phyloP scores from a whole-genome alignment of 2,888 invertebrate species.

The Chironomus riparius region DNA sequence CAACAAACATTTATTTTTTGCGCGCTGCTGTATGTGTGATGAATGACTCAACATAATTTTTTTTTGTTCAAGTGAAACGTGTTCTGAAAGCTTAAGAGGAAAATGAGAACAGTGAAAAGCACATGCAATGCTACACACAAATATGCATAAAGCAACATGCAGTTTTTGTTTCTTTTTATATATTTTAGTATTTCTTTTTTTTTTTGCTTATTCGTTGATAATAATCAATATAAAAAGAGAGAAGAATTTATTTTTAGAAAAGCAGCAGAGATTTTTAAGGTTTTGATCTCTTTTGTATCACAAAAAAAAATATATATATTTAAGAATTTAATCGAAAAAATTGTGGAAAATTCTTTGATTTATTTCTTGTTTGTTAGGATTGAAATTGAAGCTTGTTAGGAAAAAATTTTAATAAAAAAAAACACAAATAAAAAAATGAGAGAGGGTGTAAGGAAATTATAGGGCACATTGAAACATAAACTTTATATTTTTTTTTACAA shows the following conservation, averaged over 20 bases:
- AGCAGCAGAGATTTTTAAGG: not conserved
- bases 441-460: too few species aligned
- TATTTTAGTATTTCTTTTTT: too few species aligned
- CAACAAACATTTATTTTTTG: not conserved
- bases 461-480: too few species aligned
- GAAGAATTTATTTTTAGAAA: not conserved
- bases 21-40: not conserved
- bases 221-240: not conserved
- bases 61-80: not conserved
- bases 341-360: not conserved
- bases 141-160: not conserved
- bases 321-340: not conserved
- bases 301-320: too few species aligned
- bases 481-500: too few species aligned
- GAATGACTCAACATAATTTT: not conserved
- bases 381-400: too few species aligned
- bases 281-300: not conserved
- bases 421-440: too few species aligned
- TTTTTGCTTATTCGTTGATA: not conserved
- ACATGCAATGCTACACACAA: not conserved
- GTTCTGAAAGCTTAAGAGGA: not conserved
- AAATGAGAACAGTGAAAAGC: not conserved
- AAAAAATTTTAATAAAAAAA: too few species aligned
- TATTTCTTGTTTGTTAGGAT: too few species aligned
- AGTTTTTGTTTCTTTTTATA: not conserved